phyloP scores from a whole-genome alignment of 2,888 invertebrate species.

The Oxystoma pomonae region DNA sequence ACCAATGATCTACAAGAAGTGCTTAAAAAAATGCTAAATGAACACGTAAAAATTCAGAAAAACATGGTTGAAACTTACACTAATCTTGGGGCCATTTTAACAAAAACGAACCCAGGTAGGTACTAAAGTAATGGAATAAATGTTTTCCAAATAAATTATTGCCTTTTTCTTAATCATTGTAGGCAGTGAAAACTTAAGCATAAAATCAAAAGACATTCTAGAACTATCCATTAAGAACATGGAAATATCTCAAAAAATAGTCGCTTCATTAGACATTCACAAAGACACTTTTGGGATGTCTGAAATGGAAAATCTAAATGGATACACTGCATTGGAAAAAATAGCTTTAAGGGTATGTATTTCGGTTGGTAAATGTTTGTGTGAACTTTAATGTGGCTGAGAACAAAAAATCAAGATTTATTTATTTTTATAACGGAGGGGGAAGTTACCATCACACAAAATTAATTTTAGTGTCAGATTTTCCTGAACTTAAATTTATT shows the following conservation, averaged over 20 bases:
- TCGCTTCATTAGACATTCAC: conserved; percentile 42
- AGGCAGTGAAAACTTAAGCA: no score
- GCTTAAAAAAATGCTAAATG: conserved; percentile 65
- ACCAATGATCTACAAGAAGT: conserved; percentile 66
- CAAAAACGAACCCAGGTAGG: conserved; percentile 35
- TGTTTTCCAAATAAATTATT: no score
- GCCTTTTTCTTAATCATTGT: no score
- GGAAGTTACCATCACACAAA: no score
- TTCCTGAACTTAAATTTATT: no score
- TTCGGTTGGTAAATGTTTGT: no score
- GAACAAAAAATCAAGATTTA: no score
- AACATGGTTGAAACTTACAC: conserved; percentile 61
- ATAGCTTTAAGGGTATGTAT: conserved; percentile 47
- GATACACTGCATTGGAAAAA: conserved; percentile 44
- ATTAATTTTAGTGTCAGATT: no score
- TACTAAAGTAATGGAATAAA: no score
- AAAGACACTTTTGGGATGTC: conserved; percentile 35
- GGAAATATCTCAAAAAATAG: conserved; percentile 59
- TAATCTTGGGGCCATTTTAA: conserved; percentile 53
- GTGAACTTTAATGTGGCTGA: no score
- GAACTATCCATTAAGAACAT: conserved; percentile 60
- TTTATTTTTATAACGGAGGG: no score
- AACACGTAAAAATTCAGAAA: conserved; percentile 61
- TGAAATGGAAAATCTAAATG: conserved; percentile 5
- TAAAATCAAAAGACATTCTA: conserved; percentile 47